Evolutionary conservation across 2,113 vertebrate genomes (phyloP), one percentile per base, ranked within the genome.

Genomic region (Scytalopus superciliaris): DNA sequence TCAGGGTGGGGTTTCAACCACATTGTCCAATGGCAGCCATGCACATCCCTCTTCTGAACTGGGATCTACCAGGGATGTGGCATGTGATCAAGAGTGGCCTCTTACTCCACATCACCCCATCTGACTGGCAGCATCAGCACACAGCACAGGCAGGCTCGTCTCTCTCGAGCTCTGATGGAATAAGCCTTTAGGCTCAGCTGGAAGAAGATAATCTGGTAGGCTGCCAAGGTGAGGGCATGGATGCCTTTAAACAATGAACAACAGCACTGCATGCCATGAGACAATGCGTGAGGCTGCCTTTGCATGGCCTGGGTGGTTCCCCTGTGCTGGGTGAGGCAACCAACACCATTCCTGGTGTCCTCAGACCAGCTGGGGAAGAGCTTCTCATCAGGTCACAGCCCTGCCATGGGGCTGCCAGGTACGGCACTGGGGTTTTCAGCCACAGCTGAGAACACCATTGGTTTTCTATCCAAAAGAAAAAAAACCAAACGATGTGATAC

Each of bases 281-380:
- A 60, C 62, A 92, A 62, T 1, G 1, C 40, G n/a, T n/a, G n/a
- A n/a, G 0, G 40, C 24, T 52, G 24, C 0, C 0, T 52, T 39
- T 5, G 1, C 39, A 24, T 0, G 0, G 62, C 62, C 49, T 7
- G 6, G 49, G 63, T 33, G 28, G 52, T 63, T 72, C 57, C 53
- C 44, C 19, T 12, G 18, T n/a, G 33, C 78, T 63, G 2, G 1
- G 47, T 19, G 24, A 79, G 44, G 49, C 50, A 78, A 76, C 27
- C 39, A 12, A 6, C 15, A 67, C 49, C 53, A 44, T 23, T 30
- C 7, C 23, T 30, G 30, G 37, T 30, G 42, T 47, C 52, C 79
- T 68, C 4, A 5, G 16, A 72, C 31, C 56, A 79, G 79, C 39
- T 23, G 23, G 22, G 25, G 35, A 90, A 68, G 17, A 68, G 57